These are phyloP conservation scores for Papilio xuthus DNA, from an alignment of 1,140 invertebrate species.

Conservation along the genomic window DNA sequence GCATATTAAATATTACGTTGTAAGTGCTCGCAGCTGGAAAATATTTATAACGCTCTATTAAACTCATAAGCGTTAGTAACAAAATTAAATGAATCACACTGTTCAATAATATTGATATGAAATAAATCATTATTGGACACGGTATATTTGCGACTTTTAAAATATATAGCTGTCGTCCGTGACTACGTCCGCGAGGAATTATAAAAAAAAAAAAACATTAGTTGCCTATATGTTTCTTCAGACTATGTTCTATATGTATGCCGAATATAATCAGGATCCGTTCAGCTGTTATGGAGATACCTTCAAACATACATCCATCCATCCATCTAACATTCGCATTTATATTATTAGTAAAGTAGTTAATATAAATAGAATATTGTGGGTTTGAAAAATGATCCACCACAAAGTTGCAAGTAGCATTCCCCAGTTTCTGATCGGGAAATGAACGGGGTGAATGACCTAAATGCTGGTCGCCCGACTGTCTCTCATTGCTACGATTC, in stretches of 20 bases:
- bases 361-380: background rate
- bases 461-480: slow-evolving; percentile 48
- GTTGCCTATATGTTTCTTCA: too few species aligned
- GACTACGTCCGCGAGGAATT: too few species aligned
- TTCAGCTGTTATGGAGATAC: too few species aligned
- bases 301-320: too few species aligned
- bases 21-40: slow-evolving; percentile 11
- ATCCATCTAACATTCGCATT: too few species aligned
- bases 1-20: slow-evolving; percentile 17
- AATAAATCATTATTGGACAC: background rate
- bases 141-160: background rate
- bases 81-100: background rate
- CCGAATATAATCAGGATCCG: too few species aligned
- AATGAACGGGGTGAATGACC: slow-evolving; percentile 52
- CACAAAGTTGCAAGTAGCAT: slow-evolving; percentile 36
- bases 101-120: background rate
- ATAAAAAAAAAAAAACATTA: too few species aligned
- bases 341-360: too few species aligned
- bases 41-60: slow-evolving; percentile 26
- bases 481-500: slow-evolving; percentile 62
- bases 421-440: slow-evolving; percentile 52
- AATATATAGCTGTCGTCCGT: too few species aligned
- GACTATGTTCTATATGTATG: too few species aligned
- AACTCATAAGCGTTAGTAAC: slow-evolving; percentile 27
- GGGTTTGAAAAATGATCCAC: slow-evolving; percentile 33